phyloP scores from a whole-genome alignment of 2,113 vertebrate species.

The Trematocara nigrifrons region DNA sequence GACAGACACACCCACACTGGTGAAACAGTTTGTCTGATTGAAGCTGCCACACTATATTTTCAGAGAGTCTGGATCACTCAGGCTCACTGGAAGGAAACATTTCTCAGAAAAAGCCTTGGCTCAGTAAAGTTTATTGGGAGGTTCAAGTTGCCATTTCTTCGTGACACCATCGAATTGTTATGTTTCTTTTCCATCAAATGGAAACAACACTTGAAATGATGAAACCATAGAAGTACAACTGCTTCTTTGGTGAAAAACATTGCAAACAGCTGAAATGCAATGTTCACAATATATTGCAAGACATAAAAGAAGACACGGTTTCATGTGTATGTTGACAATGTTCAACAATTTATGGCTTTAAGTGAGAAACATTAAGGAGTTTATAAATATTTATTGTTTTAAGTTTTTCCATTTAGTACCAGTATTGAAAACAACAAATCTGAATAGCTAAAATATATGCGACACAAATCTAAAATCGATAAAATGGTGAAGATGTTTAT shows the following conservation, averaged over 20 bases:
- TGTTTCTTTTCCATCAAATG: background rate
- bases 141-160: background rate
- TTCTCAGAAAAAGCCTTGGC: background rate
- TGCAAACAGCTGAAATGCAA: background rate
- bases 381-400: background rate
- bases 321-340: background rate
- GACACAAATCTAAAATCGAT: background rate
- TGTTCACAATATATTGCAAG: background rate
- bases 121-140: conserved; percentile 1
- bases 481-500: background rate
- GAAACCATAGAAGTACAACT: background rate
- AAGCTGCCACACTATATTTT: conserved; percentile 6
- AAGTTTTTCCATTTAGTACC: background rate
- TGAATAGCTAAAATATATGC: background rate
- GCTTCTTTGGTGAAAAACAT: background rate
- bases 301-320: background rate
- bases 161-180: background rate
- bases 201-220: background rate
- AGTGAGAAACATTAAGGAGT: background rate
- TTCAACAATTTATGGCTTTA: background rate
- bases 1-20: background rate
- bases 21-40: conserved; percentile 1
- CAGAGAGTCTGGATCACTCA: background rate
- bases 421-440: background rate
- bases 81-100: background rate